A percentile compares a stretch with the other conserved stretches of the same genome.
Evolutionary conservation across 2,113 vertebrate species (phyloP).

Genomic region (Oreotrochilus melanogaster): DNA sequence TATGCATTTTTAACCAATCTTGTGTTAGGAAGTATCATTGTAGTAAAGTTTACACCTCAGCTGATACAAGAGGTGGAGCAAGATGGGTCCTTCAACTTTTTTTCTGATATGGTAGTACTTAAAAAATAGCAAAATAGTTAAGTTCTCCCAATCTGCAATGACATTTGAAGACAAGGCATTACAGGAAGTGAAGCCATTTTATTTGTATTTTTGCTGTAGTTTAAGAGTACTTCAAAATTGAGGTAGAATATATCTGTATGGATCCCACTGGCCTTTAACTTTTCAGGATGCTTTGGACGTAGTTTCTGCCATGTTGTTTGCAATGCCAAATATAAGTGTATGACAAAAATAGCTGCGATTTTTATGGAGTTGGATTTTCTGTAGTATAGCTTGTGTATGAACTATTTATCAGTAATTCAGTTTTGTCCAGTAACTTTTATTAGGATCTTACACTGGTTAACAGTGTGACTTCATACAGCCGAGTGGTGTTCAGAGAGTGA

Average conservation of each 20-base stretch:
- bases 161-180: not conserved
- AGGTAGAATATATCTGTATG: not conserved
- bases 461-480: not conserved
- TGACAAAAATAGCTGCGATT: not conserved
- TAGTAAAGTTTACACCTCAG: not conserved
- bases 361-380: conserved; percentile 1
- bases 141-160: not conserved
- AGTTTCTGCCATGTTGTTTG: not conserved
- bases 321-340: rapidly evolving
- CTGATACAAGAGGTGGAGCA: not conserved
- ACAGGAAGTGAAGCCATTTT: not conserved
- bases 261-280: not conserved
- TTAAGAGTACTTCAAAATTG: not conserved
- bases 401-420: not conserved
- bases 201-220: not conserved
- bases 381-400: not conserved
- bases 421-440: not conserved
- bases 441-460: not conserved
- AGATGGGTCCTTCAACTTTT: not conserved
- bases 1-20: not conserved
- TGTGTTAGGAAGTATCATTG: not conserved
- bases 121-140: not conserved
- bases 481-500: not conserved
- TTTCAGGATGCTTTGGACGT: not conserved
- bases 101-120: not conserved